A percentile compares a stretch with the other conserved stretches of the same genome.
Conservation (phyloP, 2,113 vertebrate genomes). For the Antennarius striatus region DNA sequence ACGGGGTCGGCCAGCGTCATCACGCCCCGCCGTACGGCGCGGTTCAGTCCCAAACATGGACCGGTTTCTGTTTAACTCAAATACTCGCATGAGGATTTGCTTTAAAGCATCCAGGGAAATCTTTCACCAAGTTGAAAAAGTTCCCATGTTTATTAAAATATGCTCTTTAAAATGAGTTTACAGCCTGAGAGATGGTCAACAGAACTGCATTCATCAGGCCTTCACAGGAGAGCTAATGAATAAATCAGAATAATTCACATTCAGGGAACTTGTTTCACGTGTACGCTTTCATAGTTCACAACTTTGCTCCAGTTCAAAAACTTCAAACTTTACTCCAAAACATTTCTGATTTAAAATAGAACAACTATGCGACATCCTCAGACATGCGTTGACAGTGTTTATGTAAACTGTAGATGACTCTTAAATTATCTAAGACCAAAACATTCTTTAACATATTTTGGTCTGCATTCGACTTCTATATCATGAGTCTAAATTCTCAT, state of each 20-base stretch:
- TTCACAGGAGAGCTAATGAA: no score
- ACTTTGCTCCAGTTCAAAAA: no score
- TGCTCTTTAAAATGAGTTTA: neutral
- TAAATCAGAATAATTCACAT: neutral
- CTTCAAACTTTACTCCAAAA: no score
- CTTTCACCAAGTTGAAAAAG: neutral
- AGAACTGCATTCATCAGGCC: neutral
- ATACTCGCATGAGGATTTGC: neutral
- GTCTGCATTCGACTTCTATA: neutral
- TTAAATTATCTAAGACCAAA: no score
- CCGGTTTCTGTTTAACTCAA: neutral
- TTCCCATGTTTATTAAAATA: constrained; percentile 4
- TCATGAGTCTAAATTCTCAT: constrained; percentile 30
- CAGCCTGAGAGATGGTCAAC: neutral
- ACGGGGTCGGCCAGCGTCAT: constrained; percentile 2
- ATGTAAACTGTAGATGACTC: no score
- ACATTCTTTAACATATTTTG: no score
- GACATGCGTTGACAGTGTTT: no score
- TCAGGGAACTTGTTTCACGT: neutral
- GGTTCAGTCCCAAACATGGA: neutral
- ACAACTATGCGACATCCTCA: no score
- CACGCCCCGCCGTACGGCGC: neutral
- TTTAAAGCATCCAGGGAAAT: neutral
- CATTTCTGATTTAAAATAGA: no score
- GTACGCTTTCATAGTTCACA: neutral